These are phyloP conservation scores for Drosophila albomicans DNA, from an alignment of 1,140 invertebrate species.

Conservation along the genomic window DNA sequence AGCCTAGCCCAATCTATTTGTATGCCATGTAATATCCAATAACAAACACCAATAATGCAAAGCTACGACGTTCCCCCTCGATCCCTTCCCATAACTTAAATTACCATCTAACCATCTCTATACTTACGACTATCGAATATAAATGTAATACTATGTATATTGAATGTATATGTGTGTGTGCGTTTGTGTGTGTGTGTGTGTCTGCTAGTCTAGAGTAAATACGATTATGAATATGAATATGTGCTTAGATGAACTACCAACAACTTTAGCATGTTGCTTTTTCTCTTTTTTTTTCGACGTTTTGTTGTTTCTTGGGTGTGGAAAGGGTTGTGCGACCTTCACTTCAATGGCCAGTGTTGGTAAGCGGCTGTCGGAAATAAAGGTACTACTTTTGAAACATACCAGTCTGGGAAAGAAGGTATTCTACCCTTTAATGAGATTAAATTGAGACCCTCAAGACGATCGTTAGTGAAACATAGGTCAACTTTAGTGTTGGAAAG, in stretches of 20 bases:
- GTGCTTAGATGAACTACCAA: constrained; percentile 30
- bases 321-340: background rate
- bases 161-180: constrained; percentile 2
- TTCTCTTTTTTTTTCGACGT: background rate
- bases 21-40: constrained; percentile 4
- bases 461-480: no score
- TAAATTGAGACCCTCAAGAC: no score
- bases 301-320: background rate
- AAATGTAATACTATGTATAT: constrained; percentile 8
- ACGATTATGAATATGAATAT: constrained; percentile 15
- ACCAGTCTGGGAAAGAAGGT: no score
- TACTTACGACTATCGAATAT: constrained; percentile 1
- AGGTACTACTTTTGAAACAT: no score
- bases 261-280: background rate
- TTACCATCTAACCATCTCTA: background rate
- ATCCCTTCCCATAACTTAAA: background rate
- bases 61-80: background rate
- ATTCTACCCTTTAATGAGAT: no score
- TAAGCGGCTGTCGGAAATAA: background rate
- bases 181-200: background rate
- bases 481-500: no score
- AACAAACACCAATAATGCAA: constrained; percentile 5
- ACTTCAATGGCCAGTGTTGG: background rate
- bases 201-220: constrained; percentile 25
- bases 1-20: constrained; percentile 30